Evolutionary conservation across 2,888 invertebrate genomes (phyloP).

Genomic region (Odontocerum albicorne): DNA sequence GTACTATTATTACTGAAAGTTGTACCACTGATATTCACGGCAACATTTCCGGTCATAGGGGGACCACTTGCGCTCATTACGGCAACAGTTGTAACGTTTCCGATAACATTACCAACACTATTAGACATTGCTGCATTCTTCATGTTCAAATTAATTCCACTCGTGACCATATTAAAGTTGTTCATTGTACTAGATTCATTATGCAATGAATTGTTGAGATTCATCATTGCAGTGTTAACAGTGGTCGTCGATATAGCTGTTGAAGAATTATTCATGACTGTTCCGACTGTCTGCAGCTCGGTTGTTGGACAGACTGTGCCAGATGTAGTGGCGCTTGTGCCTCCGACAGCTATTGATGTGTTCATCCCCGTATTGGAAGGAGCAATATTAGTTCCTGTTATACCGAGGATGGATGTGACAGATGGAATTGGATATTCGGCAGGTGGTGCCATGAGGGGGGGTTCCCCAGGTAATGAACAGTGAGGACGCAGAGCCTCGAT

Average conservation of each 20-base stretch:
- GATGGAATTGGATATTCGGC: constrained; percentile 37
- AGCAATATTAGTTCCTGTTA: not conserved
- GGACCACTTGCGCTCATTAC: not conserved
- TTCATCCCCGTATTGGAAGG: not conserved
- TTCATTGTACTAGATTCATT: no score
- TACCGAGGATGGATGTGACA: constrained; percentile 44
- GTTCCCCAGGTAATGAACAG: constrained; percentile 47
- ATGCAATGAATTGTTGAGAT: no score
- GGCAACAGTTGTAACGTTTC: no score
- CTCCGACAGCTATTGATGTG: not conserved
- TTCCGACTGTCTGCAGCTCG: not conserved
- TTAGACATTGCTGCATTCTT: not conserved
- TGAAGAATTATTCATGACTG: not conserved
- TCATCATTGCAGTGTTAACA: not conserved
- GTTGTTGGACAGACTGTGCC: not conserved
- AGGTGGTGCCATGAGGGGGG: constrained; percentile 37
- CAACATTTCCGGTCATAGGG: not conserved
- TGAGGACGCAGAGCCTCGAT: constrained; percentile 70
- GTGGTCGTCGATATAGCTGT: no score
- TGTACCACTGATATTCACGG: not conserved
- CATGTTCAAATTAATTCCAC: not conserved
- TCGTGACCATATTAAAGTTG: no score
- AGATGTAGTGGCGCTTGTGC: not conserved
- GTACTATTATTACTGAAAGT: not conserved
- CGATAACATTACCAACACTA: no score